Base-by-base conservation (phyloP, 2,113 vertebrate genomes). In the Nothoprocta perdicaria region DNA sequence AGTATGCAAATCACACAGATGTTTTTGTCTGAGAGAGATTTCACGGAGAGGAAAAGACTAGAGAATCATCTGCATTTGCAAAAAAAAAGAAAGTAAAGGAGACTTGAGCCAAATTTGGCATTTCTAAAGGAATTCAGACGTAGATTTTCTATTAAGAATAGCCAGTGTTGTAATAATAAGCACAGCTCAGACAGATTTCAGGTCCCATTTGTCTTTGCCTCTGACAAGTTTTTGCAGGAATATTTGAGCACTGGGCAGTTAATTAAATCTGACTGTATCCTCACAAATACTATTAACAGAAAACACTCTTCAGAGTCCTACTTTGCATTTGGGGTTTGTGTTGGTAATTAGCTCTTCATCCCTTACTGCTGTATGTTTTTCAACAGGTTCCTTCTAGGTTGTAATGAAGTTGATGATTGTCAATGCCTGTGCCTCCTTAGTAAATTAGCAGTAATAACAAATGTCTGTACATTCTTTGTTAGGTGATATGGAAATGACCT, bases 391-490 rank as follows among this genome's bases (percentile, higher is more conserved):
- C 10, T 16, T 82, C 76, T 75, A 58, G 60, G 33, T 67, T 93
- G 16, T 85, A 95, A 93, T 87, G 91, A 93, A 62, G 77, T 73
- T 80, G 84, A 41, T 87, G 84, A 84, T 63, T 94, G 50, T 72
- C 86, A 46, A 27, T 87, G 81, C 50, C 61, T 90, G 63, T 86
- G 38, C 52, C 74, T 87, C 77, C 89, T 80, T 89, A 93, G 90
- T 83, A 85, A 94, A 94, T 89, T 88, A 92, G 77, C 74, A 31
- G 3, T 84, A 88, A 84, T 87, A 87, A 90, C 35, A 88, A 93
- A 89, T 60, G 18, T 43, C 78, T 93, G 21, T 35, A 41, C 15
- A 88, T 88, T 48, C 58, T 88, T 96, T 74, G 77, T 92, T 84
- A 94, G 60, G 23, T 84, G 55, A 74, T 82, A 77, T 8, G 31